Base-by-base conservation (phyloP, 2,888 invertebrate genomes). In the Chrysomela aeneicollis region DNA sequence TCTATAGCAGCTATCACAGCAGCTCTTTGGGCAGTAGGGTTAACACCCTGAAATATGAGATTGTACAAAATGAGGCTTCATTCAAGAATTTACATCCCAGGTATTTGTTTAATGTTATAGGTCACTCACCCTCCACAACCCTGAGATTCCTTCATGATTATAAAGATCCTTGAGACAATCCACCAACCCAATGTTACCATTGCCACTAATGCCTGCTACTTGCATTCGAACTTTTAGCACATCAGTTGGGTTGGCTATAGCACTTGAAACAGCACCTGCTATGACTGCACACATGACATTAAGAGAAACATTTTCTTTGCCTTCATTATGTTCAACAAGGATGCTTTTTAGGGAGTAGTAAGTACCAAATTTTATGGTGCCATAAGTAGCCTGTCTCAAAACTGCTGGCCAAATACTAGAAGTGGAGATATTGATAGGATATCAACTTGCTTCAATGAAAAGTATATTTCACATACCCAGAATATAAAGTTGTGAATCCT, bases 181-280 rank as follows among this genome's bases (percentile, higher is more conserved):
- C 46, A 91, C 84, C 71, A 97, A 84, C 30, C 88, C 85, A 52
- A 82, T 81, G 71, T 80, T 81, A 9, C 68, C 61, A 17, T 69
- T 68, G 51, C 77, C 77, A 74, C 86, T 85, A 62, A 82, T 77
- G n/a, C 89, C 89, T 66, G 79, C 80, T 12, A 93, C 91, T 87
- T 97, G 97, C 94, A 97, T 94, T 66, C 97, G 89, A 69, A 97
- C 97, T 87, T 97, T 97, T 32, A 97, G 87, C 51, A 97, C 96
- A 85, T 97, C 97, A 0, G 97, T 97, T 12, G 97, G 97, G 85
- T 96, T 97, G 59, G 97, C 97, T 75, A 97, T 92, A n/a, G 95
- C 93, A 78, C 94, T 94, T 57, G 95, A 94, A 35, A 95, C 86
- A n/a, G 94, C 93, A 10, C 97, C 95, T 19, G 93, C 92, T 76